A percentile compares a stretch with the other conserved stretches of the same genome.
phyloP scores from a whole-genome alignment of 2,113 vertebrate genomes.

The Festucalex cinctus region DNA sequence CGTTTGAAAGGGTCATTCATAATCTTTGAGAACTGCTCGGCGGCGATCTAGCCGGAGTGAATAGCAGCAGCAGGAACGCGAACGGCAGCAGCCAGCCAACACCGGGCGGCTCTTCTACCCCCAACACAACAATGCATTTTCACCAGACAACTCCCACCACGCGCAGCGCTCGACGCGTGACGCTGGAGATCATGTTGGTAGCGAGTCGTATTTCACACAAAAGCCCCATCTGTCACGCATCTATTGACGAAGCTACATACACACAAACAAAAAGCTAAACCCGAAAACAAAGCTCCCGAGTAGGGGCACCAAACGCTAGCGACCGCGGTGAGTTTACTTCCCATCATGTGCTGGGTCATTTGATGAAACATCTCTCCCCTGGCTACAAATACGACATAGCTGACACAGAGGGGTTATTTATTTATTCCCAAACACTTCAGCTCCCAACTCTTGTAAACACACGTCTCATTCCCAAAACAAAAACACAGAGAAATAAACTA shows the following conservation, averaged over 20 bases:
- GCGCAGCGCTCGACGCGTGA: conserved; percentile 62
- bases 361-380: conserved; percentile 12
- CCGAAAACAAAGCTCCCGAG: background rate
- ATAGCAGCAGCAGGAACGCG: conserved; percentile 8
- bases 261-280: conserved; percentile 38
- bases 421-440: background rate
- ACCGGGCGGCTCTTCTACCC: conserved; percentile 43
- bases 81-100: conserved; percentile 18
- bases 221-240: conserved; percentile 65
- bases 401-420: conserved; percentile 9
- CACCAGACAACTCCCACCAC: conserved; percentile 70
- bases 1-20: conserved; percentile 48
- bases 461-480: background rate
- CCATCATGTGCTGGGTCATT: conserved; percentile 2
- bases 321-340: background rate
- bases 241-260: conserved; percentile 9
- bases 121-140: conserved; percentile 77
- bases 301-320: background rate
- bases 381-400: background rate
- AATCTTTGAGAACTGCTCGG: conserved; percentile 22
- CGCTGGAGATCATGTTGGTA: conserved; percentile 61
- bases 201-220: conserved; percentile 54
- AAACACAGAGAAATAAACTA: background rate
- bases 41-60: conserved; percentile 29
- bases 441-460: background rate